Base-by-base conservation (phyloP, 2,888 invertebrate genomes). In the Sepiola atlantica region DNA sequence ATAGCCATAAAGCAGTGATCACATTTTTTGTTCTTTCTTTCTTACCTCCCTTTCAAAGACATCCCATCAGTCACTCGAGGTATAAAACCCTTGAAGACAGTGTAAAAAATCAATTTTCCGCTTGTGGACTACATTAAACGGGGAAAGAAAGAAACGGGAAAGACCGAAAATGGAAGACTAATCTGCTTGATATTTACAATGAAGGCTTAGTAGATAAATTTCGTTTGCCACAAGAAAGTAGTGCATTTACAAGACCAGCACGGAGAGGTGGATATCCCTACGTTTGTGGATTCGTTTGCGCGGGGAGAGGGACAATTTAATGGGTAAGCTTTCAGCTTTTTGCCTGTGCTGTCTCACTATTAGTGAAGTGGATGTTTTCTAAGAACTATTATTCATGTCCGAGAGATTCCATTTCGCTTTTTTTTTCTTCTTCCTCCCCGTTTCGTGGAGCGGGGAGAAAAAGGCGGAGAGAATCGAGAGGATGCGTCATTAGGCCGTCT, bases 31-130 rank as follows among this genome's bases (percentile, higher is more conserved):
- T n/a, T n/a, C n/a, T n/a, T n/a, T 77, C n/a, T 77, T 77, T 77
- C n/a, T n/a, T n/a, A n/a, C n/a, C n/a, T 77, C n/a, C 77, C n/a
- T 18, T 77, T 32, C 77, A 77, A 77, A 77, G 77, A 77, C 77
- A 77, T 77, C 77, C 77, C n/a, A 77, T 77, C 77, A 77, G 77
- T 77, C 77, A 77, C 77, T 77, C 14, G 77, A 77, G 77, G 77
- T 77, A 77, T 77, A 77, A 77, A 77, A 77, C 77, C 77, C 77
- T 77, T 77, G 77, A 77, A 77, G 77, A 77, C 77, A 77, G 77
- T 77, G 77, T 77, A 77, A 77, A 77, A 77, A 77, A 77, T 77
- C 77, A 77, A 77, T 77, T 77, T 77, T 77, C 77, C 77, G 77
- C 77, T 77, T 77, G 77, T n/a, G n/a, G 77, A 77, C 77, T 77